phyloP scores from a whole-genome alignment of 1,140 invertebrate species.

The Popillia japonica region DNA sequence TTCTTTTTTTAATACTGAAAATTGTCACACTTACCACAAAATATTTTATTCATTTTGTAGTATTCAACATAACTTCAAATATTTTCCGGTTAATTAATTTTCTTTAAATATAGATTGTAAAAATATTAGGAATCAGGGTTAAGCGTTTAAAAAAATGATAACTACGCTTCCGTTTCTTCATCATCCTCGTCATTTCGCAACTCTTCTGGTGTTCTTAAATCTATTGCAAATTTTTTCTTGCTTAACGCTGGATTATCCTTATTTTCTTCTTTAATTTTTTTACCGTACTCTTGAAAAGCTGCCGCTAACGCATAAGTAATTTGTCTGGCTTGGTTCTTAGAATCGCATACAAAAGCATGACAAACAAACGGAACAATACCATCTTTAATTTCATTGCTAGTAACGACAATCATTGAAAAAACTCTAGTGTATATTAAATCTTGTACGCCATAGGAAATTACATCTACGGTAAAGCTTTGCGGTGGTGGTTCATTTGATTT shows the following conservation, averaged over 20 bases:
- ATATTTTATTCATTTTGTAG: too few relatives aligned
- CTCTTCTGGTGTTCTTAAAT: slow-evolving; percentile 82
- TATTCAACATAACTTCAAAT: too few relatives aligned
- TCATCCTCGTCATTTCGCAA: slow-evolving; percentile 50
- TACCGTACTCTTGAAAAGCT: slow-evolving; percentile 89
- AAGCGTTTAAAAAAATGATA: background rate
- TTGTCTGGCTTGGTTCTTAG: slow-evolving; percentile 77
- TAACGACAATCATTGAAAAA: slow-evolving; percentile 94
- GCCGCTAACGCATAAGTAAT: slow-evolving; percentile 90
- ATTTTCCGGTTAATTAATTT: too few relatives aligned
- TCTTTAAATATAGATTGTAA: background rate
- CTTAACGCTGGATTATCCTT: slow-evolving; percentile 57
- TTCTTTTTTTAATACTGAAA: too few relatives aligned
- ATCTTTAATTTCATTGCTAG: slow-evolving; percentile 67
- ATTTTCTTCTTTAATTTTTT: slow-evolving; percentile 69
- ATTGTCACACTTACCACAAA: too few relatives aligned
- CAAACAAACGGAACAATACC: slow-evolving; percentile 82
- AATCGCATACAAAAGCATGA: slow-evolving; percentile 94
- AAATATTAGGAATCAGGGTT: background rate
- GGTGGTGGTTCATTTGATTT: slow-evolving; percentile 59
- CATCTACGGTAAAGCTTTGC: slow-evolving; percentile 76
- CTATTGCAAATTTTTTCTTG: slow-evolving; percentile 81
- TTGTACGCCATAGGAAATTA: slow-evolving; percentile 87
- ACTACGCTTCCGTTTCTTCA: slow-evolving; percentile 53
- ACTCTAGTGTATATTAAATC: slow-evolving; percentile 93